Evolutionary conservation across 2,888 invertebrate genomes (phyloP).

Genomic region (Nasonia oneida): DNA sequence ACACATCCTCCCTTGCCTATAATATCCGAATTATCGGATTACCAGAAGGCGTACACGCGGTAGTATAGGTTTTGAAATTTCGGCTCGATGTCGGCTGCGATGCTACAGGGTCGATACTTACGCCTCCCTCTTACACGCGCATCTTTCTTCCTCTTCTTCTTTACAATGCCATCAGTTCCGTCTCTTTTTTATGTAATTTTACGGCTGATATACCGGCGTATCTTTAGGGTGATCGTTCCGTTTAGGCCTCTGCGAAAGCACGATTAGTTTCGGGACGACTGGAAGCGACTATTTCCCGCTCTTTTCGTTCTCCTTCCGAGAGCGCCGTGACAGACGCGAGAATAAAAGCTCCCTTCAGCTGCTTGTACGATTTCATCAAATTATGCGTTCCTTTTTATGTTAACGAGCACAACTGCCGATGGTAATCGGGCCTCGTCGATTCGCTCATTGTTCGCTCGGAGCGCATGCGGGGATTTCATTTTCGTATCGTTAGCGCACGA

Average conservation of each 20-base stretch:
- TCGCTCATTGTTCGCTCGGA: too few relatives aligned
- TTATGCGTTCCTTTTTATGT: neutral
- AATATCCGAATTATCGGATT: neutral
- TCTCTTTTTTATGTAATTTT: slow-evolving; percentile 2
- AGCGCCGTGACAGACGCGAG: neutral
- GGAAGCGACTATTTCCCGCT: neutral
- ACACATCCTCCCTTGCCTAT: neutral
- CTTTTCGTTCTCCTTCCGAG: neutral
- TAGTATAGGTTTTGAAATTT: neutral
- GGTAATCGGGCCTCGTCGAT: too few relatives aligned
- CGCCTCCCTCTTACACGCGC: neutral
- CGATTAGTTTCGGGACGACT: neutral
- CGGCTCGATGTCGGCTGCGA: neutral
- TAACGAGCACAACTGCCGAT: too few relatives aligned
- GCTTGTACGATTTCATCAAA: neutral
- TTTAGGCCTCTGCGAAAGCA: neutral
- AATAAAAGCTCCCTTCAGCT: too few relatives aligned
- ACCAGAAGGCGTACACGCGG: neutral
- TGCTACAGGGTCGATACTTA: neutral
- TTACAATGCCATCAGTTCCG: neutral
- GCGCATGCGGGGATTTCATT: neutral
- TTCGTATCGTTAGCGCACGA: neutral
- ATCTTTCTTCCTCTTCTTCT: neutral
- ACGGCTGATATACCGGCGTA: neutral
- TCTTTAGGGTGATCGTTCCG: slow-evolving; percentile 3